Evolutionary conservation across 2,888 invertebrate genomes (phyloP), one percentile per base, ranked within the genome.

Genomic region (Cataglyphis rosenhaueri): DNA sequence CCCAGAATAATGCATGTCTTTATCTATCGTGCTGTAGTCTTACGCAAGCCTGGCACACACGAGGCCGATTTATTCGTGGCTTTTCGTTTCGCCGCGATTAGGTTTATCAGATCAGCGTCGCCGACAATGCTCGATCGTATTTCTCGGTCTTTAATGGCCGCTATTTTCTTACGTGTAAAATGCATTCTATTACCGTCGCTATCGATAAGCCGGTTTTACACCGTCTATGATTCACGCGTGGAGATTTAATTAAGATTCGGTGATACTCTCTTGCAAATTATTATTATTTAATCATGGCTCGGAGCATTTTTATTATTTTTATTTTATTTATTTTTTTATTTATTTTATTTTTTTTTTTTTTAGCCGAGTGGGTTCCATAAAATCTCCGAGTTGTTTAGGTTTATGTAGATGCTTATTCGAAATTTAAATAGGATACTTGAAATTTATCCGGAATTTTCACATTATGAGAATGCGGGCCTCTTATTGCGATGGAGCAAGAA

Each of bases 51-150:
- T 44, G 38, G 65, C 38, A 66, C 66, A 76, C 66, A n/a, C 66
- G 66, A 57, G 76, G 44, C 32, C 78, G 78, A 79, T 70, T 79
- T 79, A 70, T 79, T 79, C 70, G 70, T 15, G 78, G 78, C 78
- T 79, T 79, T 78, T 59, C 59, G 44, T 59, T 59, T 68, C 78
- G 70, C 57, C 44, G 35, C 78, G 78, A 79, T 79, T 79, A 59
- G 44, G 10, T 59, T 78, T 78, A 79, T 79, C 78, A 79, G 78
- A 79, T 78, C 41, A 18, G 18, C 59, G 35, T 10, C 35, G 70
- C 18, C 78, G 44, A 70, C 78, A 48, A 21, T 70, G 70, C n/a
- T 70, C 41, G 59, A 35, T 79, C 78, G 70, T 79, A 79, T 79
- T 79, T 79, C 78, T 79, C 70, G 59, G 32, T 70, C 70, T 61